A percentile compares a stretch with the other conserved stretches of the same genome.
phyloP scores from a whole-genome alignment of 1,140 invertebrate genomes.

The Wasmannia auropunctata region DNA sequence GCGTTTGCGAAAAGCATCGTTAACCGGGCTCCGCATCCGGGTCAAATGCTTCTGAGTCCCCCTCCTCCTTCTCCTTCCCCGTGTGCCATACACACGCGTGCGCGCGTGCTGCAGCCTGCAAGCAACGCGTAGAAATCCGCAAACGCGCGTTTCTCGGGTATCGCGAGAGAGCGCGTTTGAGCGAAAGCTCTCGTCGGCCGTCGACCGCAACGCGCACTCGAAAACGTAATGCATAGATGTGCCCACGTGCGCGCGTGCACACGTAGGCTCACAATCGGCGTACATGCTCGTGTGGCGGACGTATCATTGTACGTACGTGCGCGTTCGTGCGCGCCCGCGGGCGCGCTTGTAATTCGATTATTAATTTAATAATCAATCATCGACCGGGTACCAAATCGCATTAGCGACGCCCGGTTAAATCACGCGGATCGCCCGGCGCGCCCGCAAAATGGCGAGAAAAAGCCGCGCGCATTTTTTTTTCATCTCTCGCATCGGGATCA shows the following conservation, averaged over 20 bases:
- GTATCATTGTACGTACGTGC: background rate
- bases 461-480: conserved; percentile 3
- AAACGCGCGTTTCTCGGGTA: conserved; percentile 31
- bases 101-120: background rate
- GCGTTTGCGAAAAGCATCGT: conserved; percentile 47
- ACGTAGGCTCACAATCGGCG: background rate
- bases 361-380: conserved; percentile 62
- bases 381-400: conserved; percentile 37
- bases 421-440: background rate
- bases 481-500: background rate
- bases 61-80: no score
- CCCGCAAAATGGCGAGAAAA: conserved; percentile 2
- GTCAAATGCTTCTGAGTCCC: conserved; percentile 52
- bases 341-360: conserved; percentile 47
- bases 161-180: conserved; percentile 45
- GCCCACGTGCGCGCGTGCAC: background rate
- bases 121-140: conserved; percentile 46
- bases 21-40: conserved; percentile 48
- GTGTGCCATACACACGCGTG: background rate
- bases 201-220: conserved; percentile 48
- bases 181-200: conserved; percentile 55
- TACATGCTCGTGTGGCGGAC: background rate
- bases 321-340: background rate
- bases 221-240: conserved; percentile 53
- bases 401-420: conserved; percentile 47